Evolutionary conservation across 2,888 invertebrate genomes (phyloP), one percentile per base, ranked within the genome.

Genomic region (Apotomis turbidana): DNA sequence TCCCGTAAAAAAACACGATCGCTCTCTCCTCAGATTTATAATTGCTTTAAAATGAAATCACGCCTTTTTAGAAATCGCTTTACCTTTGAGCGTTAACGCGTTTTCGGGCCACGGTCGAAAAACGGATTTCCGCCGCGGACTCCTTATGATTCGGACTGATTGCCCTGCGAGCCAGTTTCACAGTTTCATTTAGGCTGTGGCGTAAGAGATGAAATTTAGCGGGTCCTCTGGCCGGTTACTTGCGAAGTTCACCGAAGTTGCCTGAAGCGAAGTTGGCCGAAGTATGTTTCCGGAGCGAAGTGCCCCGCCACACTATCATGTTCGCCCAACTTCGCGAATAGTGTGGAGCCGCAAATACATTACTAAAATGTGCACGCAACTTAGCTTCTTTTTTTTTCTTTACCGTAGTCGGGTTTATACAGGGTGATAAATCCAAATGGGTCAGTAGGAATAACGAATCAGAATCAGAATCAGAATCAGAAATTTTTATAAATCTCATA

Each of bases 91-190:
- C 62, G 46, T 62, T 54, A 61, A 61, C 61, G 54, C 51, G 41
- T 51, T 54, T 64, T 70, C 10, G 51, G 55, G 54, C 60, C 55
- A 79, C 76, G 78, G 76, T 78, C 74, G 74, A 74, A 74, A 75
- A 77, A 74, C 76, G 81, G 80, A 81, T 79, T 80, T 80, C 76
- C 78, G 77, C 74, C 78, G 76, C 79, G 81, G 82, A 79, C 81
- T 81, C 81, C 81, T 82, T 84, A 83, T 84, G 83, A 85, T 81
- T 79, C 77, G 75, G 74, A 75, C 77, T 81, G 82, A 85, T 78
- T 78, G 78, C 81, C 78, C 76, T 76, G 80, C 78, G 80, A 79
- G 79, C 78, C 80, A 78, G 81, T 82, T 82, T 81, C 81, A 80
- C 77, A 76, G 76, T 79, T 78, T 76, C 73, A 74, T 74, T 76